Percentiles rank a stretch among this genome's conserved stretches.
Conservation (phyloP, 2,797 vertebrate genomes). For the Anguilla megastoma region DNA sequence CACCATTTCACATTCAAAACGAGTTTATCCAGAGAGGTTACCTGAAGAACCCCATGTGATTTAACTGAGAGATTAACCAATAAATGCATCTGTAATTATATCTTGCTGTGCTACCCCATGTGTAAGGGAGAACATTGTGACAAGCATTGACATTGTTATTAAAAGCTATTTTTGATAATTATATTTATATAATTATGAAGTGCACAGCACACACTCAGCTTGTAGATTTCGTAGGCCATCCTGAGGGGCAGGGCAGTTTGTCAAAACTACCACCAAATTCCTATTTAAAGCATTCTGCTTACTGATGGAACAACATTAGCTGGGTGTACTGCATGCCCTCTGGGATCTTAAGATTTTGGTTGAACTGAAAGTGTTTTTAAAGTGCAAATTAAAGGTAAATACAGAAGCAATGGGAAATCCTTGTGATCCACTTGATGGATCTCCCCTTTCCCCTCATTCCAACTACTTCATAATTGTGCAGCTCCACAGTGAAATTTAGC, state of each 20-base stretch:
- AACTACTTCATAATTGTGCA: slow-evolving; percentile 10
- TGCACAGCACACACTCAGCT: no score
- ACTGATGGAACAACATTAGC: not conserved
- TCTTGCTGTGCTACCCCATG: no score
- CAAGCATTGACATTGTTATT: no score
- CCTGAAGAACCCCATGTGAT: not conserved
- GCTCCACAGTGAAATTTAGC: slow-evolving; percentile 19
- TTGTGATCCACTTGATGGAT: slow-evolving; percentile 13
- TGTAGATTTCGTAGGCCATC: no score
- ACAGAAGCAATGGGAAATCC: not conserved
- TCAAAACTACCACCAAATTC: not conserved
- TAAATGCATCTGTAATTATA: not conserved
- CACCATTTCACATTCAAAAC: no score
- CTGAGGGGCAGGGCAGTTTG: no score
- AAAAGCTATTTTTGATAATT: no score
- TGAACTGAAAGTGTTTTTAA: not conserved
- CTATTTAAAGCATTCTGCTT: not conserved
- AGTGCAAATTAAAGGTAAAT: not conserved
- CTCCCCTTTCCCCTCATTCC: not conserved
- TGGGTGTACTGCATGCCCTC: not conserved
- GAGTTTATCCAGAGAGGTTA: not conserved
- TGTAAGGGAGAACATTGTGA: no score
- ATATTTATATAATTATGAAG: no score
- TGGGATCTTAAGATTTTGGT: not conserved
- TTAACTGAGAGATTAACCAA: not conserved